Evolutionary conservation across 2,888 invertebrate genomes (phyloP).

Genomic region (Neoascia interrupta): DNA sequence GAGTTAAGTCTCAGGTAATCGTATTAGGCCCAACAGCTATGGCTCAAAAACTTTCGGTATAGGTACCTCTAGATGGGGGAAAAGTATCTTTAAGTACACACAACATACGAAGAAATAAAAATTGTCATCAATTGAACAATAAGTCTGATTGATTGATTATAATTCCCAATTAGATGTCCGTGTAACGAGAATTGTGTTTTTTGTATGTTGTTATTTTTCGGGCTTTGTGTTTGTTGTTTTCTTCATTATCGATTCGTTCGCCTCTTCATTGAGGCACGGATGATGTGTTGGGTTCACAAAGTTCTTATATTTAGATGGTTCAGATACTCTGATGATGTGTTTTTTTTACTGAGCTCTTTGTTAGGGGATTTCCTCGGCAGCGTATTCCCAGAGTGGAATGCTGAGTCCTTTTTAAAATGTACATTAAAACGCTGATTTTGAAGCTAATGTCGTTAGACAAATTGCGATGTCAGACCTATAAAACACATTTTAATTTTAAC

Average conservation of each 20-base stretch:
- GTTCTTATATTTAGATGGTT: background rate
- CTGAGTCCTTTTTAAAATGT: conserved; percentile 19
- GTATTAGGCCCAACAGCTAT: conserved; percentile 22
- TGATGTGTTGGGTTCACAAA: background rate
- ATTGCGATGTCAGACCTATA: conserved; percentile 12
- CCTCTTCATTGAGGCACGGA: conserved; percentile 20
- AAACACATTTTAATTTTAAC: background rate
- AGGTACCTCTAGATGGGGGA: no score
- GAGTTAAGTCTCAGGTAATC: conserved; percentile 46
- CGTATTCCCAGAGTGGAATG: background rate
- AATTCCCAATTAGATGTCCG: conserved; percentile 50
- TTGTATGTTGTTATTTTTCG: background rate
- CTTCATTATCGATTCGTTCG: conserved; percentile 35
- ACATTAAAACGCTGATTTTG: conserved; percentile 31
- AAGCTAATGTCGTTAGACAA: conserved; percentile 32
- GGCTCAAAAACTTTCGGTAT: background rate
- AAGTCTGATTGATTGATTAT: conserved; percentile 55
- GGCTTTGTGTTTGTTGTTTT: conserved; percentile 3
- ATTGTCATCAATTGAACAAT: conserved; percentile 50
- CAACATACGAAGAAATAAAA: conserved; percentile 16
- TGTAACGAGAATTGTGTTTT: conserved; percentile 36
- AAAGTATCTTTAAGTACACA: conserved; percentile 30
- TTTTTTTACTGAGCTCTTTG: background rate
- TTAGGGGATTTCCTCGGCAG: conserved; percentile 15
- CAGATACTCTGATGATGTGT: conserved; percentile 4